These are phyloP conservation scores for Artibeus lituratus DNA, from an alignment of 2,797 vertebrate genomes.

Conservation along the genomic window DNA sequence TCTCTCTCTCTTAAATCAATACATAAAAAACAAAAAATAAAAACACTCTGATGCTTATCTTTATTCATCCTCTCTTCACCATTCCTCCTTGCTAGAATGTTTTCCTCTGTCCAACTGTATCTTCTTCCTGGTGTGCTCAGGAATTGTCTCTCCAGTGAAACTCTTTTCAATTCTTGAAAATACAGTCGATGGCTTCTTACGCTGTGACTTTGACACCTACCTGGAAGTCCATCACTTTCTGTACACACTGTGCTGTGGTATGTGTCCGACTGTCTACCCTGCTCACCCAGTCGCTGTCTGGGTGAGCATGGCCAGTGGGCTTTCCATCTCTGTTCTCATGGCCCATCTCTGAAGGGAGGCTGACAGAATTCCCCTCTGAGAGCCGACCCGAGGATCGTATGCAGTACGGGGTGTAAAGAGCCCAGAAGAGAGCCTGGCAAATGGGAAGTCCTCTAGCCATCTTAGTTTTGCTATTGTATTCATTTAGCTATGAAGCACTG, in stretches of 20 bases:
- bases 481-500: not conserved
- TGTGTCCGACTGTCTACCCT: accelerated
- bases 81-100: too few species aligned
- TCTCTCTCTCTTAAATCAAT: not conserved
- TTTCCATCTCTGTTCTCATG: not conserved
- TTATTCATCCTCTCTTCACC: not conserved
- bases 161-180: not conserved
- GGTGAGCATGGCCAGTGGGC: accelerated
- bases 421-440: not conserved
- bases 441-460: not conserved
- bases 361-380: accelerated
- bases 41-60: not conserved
- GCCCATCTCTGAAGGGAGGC: not conserved
- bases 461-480: not conserved
- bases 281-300: too few species aligned
- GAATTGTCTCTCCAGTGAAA: not conserved
- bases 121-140: accelerated
- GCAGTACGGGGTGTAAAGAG: too few species aligned
- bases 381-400: not conserved
- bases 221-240: not conserved
- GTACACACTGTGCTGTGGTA: accelerated
- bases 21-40: not conserved
- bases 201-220: not conserved
- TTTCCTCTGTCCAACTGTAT: not conserved
- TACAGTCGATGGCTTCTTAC: not conserved